A percentile compares a stretch with the other conserved stretches of the same genome.
These are phyloP conservation scores for Drosophila putrida DNA, from an alignment of 2,888 invertebrate genomes.

Conservation along the genomic window DNA sequence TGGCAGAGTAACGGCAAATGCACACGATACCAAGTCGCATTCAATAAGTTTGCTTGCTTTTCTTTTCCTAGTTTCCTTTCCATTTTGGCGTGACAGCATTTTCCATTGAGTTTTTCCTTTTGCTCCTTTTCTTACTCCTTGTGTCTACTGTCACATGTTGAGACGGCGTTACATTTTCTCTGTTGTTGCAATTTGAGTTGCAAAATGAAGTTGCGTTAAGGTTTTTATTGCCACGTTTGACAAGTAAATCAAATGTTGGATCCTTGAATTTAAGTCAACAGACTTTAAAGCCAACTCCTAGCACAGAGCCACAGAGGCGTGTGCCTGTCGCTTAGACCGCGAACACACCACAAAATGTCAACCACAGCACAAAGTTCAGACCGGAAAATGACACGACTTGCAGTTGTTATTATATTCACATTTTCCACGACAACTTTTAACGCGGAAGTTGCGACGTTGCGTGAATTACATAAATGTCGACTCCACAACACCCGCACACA, in stretches of 20 bases:
- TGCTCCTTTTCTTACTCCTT: constrained; percentile 1
- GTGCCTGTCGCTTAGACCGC: constrained; percentile 16
- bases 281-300: constrained; percentile 20
- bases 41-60: constrained; percentile 60
- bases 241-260: constrained; percentile 34
- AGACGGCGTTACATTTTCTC: constrained; percentile 20
- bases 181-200: constrained; percentile 29
- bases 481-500: constrained; percentile 4
- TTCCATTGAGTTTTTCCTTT: constrained; percentile 5
- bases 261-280: constrained; percentile 17
- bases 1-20: constrained; percentile 67
- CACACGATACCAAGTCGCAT: constrained; percentile 54
- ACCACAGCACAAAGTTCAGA: constrained; percentile 38
- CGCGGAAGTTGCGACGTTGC: constrained; percentile 49
- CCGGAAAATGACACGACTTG: constrained; percentile 56
- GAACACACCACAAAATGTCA: constrained; percentile 49
- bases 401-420: constrained; percentile 57
- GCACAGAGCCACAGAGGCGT: background rate
- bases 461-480: constrained; percentile 40
- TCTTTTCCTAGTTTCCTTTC: constrained; percentile 8
- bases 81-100: constrained; percentile 26
- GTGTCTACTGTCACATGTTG: constrained; percentile 27
- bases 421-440: constrained; percentile 45
- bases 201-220: constrained; percentile 24
- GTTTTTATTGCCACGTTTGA: constrained; percentile 29